Conservation (phyloP, 2,113 vertebrate genomes). For the Melospiza georgiana region DNA sequence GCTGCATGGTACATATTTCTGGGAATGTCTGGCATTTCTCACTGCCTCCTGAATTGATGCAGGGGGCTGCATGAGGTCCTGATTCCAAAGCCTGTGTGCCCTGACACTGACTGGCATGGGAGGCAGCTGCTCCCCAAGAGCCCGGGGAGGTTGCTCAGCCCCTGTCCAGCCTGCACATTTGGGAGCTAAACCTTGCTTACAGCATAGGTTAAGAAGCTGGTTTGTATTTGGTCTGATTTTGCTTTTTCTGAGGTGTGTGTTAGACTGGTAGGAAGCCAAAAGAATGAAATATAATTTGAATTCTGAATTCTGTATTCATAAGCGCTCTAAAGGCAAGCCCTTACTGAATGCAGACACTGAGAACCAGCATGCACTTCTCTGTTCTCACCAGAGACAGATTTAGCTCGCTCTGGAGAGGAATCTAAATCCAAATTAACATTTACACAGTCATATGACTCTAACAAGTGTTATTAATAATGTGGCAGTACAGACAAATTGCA, state of each 20-base stretch:
- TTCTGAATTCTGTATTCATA: background rate
- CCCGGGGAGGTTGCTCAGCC: background rate
- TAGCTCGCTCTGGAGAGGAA: background rate
- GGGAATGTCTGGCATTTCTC: constrained; percentile 20
- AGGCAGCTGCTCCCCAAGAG: background rate
- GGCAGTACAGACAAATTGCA: background rate
- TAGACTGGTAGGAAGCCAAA: background rate
- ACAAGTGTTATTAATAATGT: background rate
- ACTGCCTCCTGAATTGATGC: background rate
- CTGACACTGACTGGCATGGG: background rate
- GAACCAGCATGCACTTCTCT: background rate
- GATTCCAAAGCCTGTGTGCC: background rate
- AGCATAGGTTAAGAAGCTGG: background rate
- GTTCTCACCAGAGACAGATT: background rate
- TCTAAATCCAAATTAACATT: background rate
- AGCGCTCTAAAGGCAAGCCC: background rate
- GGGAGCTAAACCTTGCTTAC: background rate
- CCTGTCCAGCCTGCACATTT: background rate
- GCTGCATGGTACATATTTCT: background rate
- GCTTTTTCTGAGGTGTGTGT: background rate
- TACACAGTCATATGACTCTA: background rate
- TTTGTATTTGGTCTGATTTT: background rate
- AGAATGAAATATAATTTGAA: background rate
- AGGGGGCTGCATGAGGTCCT: background rate
- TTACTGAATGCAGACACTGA: background rate